phyloP scores from a whole-genome alignment of 2,113 vertebrate species.

The Gorsachius goisagi region DNA sequence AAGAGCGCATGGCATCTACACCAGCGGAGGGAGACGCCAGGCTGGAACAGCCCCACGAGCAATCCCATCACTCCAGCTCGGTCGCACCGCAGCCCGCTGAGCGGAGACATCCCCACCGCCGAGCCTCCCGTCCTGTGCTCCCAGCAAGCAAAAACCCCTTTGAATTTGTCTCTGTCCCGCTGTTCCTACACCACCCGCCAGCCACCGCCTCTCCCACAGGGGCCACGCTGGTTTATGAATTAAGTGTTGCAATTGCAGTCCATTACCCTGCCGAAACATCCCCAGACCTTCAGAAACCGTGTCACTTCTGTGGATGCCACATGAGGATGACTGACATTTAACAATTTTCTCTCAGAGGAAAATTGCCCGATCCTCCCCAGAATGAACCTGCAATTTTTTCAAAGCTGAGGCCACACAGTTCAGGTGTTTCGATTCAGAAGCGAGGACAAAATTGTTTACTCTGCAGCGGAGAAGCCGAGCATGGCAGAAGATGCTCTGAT shows the following conservation, averaged over 20 bases:
- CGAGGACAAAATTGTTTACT: not conserved
- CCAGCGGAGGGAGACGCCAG: not conserved
- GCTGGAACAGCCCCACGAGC: not conserved
- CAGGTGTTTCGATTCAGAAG: not conserved
- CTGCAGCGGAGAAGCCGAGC: not conserved
- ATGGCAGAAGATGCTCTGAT: not conserved
- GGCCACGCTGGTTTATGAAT: not conserved
- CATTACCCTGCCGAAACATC: not conserved
- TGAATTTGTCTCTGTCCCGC: not conserved
- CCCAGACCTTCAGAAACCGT: not conserved
- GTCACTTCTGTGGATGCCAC: not conserved
- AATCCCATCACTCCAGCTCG: rapidly evolving
- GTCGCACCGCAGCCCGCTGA: rapidly evolving
- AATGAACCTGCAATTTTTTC: not conserved
- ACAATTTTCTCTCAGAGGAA: not conserved
- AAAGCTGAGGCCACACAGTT: not conserved
- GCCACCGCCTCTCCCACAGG: not conserved
- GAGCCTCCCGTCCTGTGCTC: rapidly evolving
- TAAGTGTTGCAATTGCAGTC: not conserved
- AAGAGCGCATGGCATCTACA: not conserved
- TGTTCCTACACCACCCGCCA: not conserved
- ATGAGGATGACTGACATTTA: not conserved
- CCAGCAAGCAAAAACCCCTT: rapidly evolving
- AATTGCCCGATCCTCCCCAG: not conserved
- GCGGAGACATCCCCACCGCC: not conserved